Percentiles rank a stretch among this genome's conserved stretches.
These are phyloP conservation scores for Melolontha melolontha DNA, from an alignment of 2,888 invertebrate genomes.

Conservation along the genomic window DNA sequence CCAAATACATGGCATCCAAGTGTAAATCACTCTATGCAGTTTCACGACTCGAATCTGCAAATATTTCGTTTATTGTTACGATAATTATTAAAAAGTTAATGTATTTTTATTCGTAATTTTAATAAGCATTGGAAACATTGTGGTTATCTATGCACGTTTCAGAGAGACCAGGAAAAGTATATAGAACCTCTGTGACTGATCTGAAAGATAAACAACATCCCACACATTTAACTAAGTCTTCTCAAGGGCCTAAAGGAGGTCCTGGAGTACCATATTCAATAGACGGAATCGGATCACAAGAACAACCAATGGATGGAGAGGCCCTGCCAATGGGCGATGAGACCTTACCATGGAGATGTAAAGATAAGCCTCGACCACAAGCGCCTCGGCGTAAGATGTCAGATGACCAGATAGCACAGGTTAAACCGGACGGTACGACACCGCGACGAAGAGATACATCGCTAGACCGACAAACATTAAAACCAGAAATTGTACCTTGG, in stretches of 20 bases:
- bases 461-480: slow-evolving; percentile 60
- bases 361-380: slow-evolving; percentile 43
- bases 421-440: slow-evolving; percentile 54
- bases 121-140: neutral
- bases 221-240: slow-evolving; percentile 21
- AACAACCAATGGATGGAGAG: slow-evolving; percentile 62
- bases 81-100: too few relatives aligned
- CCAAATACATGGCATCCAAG: too few relatives aligned
- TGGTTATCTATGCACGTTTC: slow-evolving; percentile 55
- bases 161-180: slow-evolving; percentile 68
- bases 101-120: too few relatives aligned
- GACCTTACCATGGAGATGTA: slow-evolving; percentile 68
- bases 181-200: slow-evolving; percentile 64
- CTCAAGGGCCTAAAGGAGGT: slow-evolving; percentile 51
- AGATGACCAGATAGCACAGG: slow-evolving; percentile 33
- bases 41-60: too few relatives aligned
- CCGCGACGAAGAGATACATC: slow-evolving; percentile 63
- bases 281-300: slow-evolving; percentile 54
- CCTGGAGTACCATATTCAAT: slow-evolving; percentile 57
- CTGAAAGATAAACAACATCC: slow-evolving; percentile 44
- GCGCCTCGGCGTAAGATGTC: slow-evolving; percentile 32
- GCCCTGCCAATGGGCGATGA: slow-evolving; percentile 69
- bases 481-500: slow-evolving; percentile 68
- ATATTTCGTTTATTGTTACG: too few relatives aligned
- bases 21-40: too few relatives aligned